Evolutionary conservation across 2,888 invertebrate species (phyloP), one percentile per base, ranked within the genome.

Genomic region (Heliconius aoede): DNA sequence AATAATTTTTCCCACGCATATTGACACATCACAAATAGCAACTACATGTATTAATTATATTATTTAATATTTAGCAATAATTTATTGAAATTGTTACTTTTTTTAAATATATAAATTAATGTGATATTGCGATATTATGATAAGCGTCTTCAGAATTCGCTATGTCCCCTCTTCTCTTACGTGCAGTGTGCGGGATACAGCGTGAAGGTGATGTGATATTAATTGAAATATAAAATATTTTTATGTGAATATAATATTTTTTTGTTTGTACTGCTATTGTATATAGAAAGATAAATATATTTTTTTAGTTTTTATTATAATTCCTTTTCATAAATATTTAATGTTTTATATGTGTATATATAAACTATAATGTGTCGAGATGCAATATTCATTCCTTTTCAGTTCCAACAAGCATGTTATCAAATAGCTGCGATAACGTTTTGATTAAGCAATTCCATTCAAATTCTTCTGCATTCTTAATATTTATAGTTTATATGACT

Each of bases 401-500:
- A 82, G 78, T 84, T 78, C 74, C 82, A 82, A 83, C 83, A 84
- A 80, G 81, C 83, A 84, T 82, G 79, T 88, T 91, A 89, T 89
- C 88, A 85, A 82, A 81, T 79, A 71, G 80, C 78, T 81, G 82
- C 86, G 88, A 90, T 90, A 90, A 88, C 83, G 82, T 82, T 86
- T 87, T 83, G 86, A 89, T 89, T 86, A 86, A 86, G 87, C 85
- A 84, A 86, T 81, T 84, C 82, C 83, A 88, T 89, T 87, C 84
- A 90, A 88, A 86, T 77, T 85, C 86, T 86, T 51, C 84, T 83
- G 81, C 36, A 11, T 36, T 36, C 15, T 40, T 65, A 24, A 65
- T 40, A 40, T 24, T 36, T 32, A 64, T 40, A 40, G 8, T 24
- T 40, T 40, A 64, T 65, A 65, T 8, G 11, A 36, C 5, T 40